Evolutionary conservation across 2,888 invertebrate species (phyloP).

Genomic region (Drosophila cognata): DNA sequence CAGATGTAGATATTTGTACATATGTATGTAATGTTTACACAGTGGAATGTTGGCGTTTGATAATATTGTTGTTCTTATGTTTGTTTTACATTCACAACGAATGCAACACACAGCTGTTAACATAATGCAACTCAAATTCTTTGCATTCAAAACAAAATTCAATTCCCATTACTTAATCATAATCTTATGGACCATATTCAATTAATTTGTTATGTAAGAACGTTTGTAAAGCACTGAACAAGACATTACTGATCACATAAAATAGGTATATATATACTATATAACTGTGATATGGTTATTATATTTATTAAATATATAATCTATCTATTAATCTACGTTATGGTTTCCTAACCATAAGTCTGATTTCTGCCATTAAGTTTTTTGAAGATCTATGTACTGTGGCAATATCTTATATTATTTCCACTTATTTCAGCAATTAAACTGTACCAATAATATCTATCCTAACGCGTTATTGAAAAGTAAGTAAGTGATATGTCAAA

Average conservation of each 20-base stretch:
- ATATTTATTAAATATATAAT: background rate
- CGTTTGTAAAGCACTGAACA: background rate
- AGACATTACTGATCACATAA: background rate
- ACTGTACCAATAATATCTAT: background rate
- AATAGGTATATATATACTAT: background rate
- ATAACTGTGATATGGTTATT: background rate
- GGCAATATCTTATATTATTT: background rate
- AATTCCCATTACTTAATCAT: background rate
- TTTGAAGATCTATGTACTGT: background rate
- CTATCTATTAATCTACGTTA: background rate
- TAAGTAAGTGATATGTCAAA: too few relatives aligned
- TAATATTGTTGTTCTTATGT: slow-evolving; percentile 2
- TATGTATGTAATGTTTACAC: slow-evolving; percentile 13
- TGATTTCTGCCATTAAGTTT: too few relatives aligned
- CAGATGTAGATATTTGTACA: background rate
- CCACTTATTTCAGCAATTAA: background rate
- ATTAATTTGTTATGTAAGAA: background rate
- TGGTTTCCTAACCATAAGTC: too few relatives aligned
- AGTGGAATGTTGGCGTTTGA: background rate
- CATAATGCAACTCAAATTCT: slow-evolving; percentile 6
- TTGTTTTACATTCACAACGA: slow-evolving; percentile 11
- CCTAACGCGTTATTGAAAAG: too few relatives aligned
- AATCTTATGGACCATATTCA: background rate
- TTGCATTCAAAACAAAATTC: slow-evolving; percentile 4
- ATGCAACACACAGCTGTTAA: slow-evolving; percentile 12